These are phyloP conservation scores for Melanchra persicariae DNA, from an alignment of 2,888 invertebrate genomes.

Conservation along the genomic window DNA sequence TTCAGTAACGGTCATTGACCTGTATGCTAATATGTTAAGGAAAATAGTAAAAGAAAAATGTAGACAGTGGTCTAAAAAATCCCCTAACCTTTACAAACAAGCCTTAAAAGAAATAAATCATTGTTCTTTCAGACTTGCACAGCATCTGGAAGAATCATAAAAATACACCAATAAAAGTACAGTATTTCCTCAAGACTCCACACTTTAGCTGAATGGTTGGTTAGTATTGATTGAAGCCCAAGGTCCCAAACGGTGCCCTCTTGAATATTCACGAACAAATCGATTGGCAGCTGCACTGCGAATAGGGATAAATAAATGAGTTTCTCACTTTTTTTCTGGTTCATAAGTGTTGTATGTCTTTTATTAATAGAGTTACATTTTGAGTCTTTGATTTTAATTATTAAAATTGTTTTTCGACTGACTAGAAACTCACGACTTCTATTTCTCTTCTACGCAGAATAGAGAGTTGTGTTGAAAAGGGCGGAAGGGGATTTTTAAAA, in stretches of 20 bases:
- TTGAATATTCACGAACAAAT: slow-evolving; percentile 60
- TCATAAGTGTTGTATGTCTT: slow-evolving; percentile 1
- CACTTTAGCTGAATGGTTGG: not conserved
- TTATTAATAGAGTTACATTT: too few relatives aligned
- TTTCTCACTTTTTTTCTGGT: slow-evolving; percentile 22
- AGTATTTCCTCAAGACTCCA: slow-evolving; percentile 24
- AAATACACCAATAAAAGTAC: slow-evolving; percentile 20
- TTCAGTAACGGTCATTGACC: too few relatives aligned
- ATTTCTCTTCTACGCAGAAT: too few relatives aligned
- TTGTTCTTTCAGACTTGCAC: not conserved
- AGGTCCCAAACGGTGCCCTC: slow-evolving; percentile 11
- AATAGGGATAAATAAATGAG: slow-evolving; percentile 29
- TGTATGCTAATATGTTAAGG: too few relatives aligned
- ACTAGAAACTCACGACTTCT: too few relatives aligned
- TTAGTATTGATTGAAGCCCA: slow-evolving; percentile 40
- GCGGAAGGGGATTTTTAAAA: too few relatives aligned
- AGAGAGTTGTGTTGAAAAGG: too few relatives aligned
- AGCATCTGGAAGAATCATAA: slow-evolving; percentile 34
- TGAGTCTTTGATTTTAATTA: too few relatives aligned
- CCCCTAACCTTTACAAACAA: too few relatives aligned
- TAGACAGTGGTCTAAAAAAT: too few relatives aligned
- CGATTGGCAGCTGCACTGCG: slow-evolving; percentile 49
- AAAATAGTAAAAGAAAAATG: too few relatives aligned
- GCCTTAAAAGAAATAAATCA: not conserved
- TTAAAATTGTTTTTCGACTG: too few relatives aligned